Base-by-base conservation (phyloP, 2,888 invertebrate genomes). In the Phyto melanocephala region DNA sequence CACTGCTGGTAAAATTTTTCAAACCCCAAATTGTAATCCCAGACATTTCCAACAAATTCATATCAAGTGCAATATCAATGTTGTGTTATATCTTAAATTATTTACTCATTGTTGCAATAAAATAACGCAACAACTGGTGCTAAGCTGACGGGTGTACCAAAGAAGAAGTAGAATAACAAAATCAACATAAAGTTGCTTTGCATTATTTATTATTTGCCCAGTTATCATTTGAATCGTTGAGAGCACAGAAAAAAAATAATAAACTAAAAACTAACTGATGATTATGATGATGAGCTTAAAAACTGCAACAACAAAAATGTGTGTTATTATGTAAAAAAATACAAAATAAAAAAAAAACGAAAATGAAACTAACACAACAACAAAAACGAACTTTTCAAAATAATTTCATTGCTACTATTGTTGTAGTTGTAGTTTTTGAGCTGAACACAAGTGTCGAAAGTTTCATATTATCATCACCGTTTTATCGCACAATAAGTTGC, bases 361-460 rank as follows among this genome's bases (percentile, higher is more conserved):
- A 22, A 20, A 56, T 33, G 2, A 60, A 60, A 56, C 37, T 58
- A 24, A 50, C 11, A 58, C 15, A 75, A 62, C 74, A 65, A 37
- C 17, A 60, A 17, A 63, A 54, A 72, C 65, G 67, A 72, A 70
- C 22, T 72, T 52, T 17, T 33, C 54, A 42, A 65, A 52, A 50
- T 42, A 77, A 33, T 71, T 67, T 67, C 24, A 35, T 40, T 45
- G 17, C 24, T 70, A 35, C 40, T 45, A 20, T 67, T 28, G 60
- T 52, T 50, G 60, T 24, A 56, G n/a, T 40, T 47, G 33, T 42
- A 35, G 28, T n/a, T 33, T 71, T 81, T 40, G 58, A 75, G 75
- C 71, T 72, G 17, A 50, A 37, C 63, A 81, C 70, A 78, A 81
- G 74, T 78, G 70, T 79, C 60, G 78, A 79, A 82, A 82, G 62